Base-by-base conservation (phyloP, 2,797 vertebrate genomes). In the Sebastes melanostomus region DNA sequence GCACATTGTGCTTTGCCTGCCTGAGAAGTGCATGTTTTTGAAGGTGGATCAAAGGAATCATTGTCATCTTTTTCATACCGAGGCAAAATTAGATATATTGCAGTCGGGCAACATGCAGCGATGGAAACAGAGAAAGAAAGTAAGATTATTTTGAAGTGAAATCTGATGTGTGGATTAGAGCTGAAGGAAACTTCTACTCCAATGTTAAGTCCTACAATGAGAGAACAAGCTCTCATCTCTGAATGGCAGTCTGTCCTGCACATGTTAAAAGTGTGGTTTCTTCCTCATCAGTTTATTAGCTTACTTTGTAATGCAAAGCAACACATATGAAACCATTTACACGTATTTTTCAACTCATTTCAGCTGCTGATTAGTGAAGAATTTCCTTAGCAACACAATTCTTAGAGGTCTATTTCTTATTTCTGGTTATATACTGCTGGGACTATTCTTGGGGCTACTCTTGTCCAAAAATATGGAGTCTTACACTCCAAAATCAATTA, bases 221-320 rank as follows among this genome's bases (percentile, higher is more conserved):
- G 46, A 83, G 54, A 62, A 54, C 22, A 13, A 24, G 78, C 70
- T 81, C 80, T 61, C 68, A 25, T 76, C 82, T 61, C 25, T 25
- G 66, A 66, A 42, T 1, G 60, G 25, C 73, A 56, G 70, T 91
- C 90, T 93, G 92, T 71, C 65, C 67, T 61, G 77, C 93, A 94
- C 89, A 90, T 94, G 93, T 92, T 87, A 58, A 77, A 6, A 81
- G 60, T 86, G 88, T 85, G 86, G 85, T 89, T 92, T 90, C 83
- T 81, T 83, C 86, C 80, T 90, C 90, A 90, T 93, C 84, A 86
- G 78, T 82, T 90, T 81, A 85, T 93, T 86, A 88, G 80, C 79
- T 85, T 83, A 90, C 83, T 88, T 29, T 85, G 76, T 63, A 82
- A 90, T 83, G 82, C 91, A 89, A 81, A 79, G 69, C 66, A 87